Evolutionary conservation across 2,888 invertebrate species (phyloP).

Genomic region (Habrosyne pyritoides): DNA sequence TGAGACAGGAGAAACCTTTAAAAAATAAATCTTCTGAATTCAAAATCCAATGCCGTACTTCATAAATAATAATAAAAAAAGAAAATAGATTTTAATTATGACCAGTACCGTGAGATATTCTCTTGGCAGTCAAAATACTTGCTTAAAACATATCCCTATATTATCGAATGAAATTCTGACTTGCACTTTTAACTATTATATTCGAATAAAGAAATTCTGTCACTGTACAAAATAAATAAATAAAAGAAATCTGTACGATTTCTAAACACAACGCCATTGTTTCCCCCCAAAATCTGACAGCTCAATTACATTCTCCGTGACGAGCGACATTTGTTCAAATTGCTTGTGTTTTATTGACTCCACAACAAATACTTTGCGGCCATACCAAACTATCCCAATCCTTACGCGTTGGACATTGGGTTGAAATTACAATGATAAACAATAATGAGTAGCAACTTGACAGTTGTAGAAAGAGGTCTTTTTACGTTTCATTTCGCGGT

Average conservation of each 20-base stretch:
- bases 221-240: slow-evolving; percentile 13
- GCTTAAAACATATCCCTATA: too few relatives aligned
- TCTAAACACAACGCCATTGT: slow-evolving; percentile 34
- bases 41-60: slow-evolving; percentile 6
- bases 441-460: slow-evolving; percentile 25
- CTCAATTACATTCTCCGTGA: slow-evolving; percentile 68
- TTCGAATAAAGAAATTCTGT: too few relatives aligned
- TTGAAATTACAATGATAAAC: slow-evolving; percentile 24
- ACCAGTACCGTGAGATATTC: too few relatives aligned
- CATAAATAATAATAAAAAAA: slow-evolving; percentile 11
- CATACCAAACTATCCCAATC: slow-evolving; percentile 5
- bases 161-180: too few relatives aligned
- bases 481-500: slow-evolving; percentile 75
- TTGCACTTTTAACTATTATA: too few relatives aligned
- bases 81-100: too few relatives aligned
- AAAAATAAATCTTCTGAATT: slow-evolving; percentile 22
- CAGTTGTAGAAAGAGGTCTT: slow-evolving; percentile 52
- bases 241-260: slow-evolving; percentile 21
- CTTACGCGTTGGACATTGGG: slow-evolving; percentile 23
- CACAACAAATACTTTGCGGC: slow-evolving; percentile 20
- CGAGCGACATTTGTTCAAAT: slow-evolving; percentile 80
- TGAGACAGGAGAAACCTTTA: slow-evolving; percentile 4
- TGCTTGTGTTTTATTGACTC: slow-evolving; percentile 59
- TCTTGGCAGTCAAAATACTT: too few relatives aligned
- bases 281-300: slow-evolving; percentile 76